Evolutionary conservation across 2,797 vertebrate species (phyloP).

Genomic region (Neoniphon sammara): DNA sequence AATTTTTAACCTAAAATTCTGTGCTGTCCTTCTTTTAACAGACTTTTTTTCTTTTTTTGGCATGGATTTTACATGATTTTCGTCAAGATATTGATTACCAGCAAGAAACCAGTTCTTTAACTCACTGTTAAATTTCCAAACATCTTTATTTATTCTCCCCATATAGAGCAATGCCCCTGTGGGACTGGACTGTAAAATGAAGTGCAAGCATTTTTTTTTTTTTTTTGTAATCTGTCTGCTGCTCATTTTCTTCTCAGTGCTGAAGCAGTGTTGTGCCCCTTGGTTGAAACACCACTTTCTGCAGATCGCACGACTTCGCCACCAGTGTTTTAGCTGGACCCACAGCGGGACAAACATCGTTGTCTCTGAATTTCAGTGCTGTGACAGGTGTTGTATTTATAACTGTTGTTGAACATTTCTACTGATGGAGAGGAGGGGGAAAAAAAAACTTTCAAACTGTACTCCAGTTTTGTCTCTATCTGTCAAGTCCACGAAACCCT

Average conservation of each 20-base stretch:
- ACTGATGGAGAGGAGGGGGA: slow-evolving; percentile 36
- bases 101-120: not conserved
- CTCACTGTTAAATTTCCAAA: not conserved
- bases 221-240: slow-evolving; percentile 23
- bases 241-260: slow-evolving; percentile 17
- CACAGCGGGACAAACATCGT: not conserved
- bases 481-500: slow-evolving; percentile 66
- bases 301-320: slow-evolving; percentile 31
- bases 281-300: slow-evolving; percentile 24
- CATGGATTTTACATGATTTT: not conserved
- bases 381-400: slow-evolving; percentile 69
- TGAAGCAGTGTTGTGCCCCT: slow-evolving; percentile 33
- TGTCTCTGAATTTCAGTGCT: slow-evolving; percentile 64
- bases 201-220: slow-evolving; percentile 3
- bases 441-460: slow-evolving; percentile 60
- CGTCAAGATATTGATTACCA: not conserved
- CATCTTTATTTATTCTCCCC: not conserved
- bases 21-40: not conserved
- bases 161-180: not conserved
- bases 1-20: not conserved
- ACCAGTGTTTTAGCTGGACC: slow-evolving; percentile 53
- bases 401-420: slow-evolving; percentile 65
- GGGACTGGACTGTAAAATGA: slow-evolving; percentile 41
- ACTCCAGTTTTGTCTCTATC: slow-evolving; percentile 66
- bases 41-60: not conserved